Evolutionary conservation across 2,888 invertebrate genomes (phyloP).

Genomic region (Chironomus riparius): DNA sequence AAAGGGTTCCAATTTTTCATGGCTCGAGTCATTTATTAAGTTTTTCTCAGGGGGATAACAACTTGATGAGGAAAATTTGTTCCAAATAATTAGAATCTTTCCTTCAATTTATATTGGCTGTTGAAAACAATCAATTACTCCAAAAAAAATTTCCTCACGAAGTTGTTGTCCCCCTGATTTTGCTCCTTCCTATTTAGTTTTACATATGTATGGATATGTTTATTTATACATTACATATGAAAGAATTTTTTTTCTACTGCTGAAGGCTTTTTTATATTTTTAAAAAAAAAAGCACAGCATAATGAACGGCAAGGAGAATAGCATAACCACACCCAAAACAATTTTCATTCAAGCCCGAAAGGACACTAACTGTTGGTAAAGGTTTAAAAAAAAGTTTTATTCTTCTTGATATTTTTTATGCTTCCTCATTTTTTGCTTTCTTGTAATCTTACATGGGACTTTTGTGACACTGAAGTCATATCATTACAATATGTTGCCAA

Average conservation of each 20-base stretch:
- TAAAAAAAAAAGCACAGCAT: background rate
- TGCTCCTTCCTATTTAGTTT: background rate
- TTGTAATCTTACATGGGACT: too few species aligned
- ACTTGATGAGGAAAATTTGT: too few species aligned
- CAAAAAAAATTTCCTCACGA: too few species aligned
- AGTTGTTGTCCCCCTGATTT: too few species aligned
- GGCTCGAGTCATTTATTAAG: conserved; percentile 14
- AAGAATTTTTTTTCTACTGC: background rate
- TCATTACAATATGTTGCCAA: conserved; percentile 13
- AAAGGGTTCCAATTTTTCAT: conserved; percentile 12
- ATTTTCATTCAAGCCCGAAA: background rate
- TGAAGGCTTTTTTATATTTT: background rate
- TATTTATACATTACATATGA: background rate
- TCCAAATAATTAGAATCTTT: too few species aligned
- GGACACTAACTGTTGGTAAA: too few species aligned
- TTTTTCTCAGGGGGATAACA: too few species aligned
- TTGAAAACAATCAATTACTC: too few species aligned
- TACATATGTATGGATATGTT: background rate
- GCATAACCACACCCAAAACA: conserved; percentile 1
- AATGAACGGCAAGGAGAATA: background rate
- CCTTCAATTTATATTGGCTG: too few species aligned
- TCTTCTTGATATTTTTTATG: too few species aligned
- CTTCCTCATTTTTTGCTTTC: too few species aligned
- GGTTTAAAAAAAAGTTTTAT: too few species aligned
- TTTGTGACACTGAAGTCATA: background rate